These are phyloP conservation scores for Saccopteryx bilineata DNA, from an alignment of 2,113 vertebrate species.

Conservation along the genomic window DNA sequence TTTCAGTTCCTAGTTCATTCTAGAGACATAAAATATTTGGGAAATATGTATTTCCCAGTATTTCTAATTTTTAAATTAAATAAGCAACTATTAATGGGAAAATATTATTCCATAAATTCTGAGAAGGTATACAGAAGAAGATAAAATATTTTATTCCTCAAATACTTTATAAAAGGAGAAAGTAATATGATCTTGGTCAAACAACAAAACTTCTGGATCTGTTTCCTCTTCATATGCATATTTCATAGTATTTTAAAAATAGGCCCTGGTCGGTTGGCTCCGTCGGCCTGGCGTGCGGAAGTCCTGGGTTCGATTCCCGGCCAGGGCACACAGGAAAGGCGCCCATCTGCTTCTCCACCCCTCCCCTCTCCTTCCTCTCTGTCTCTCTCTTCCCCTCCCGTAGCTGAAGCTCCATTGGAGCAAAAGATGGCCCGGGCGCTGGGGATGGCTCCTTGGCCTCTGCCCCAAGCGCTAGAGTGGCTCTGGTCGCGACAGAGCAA, in stretches of 20 bases:
- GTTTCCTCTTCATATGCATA: not conserved
- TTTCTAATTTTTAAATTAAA: conserved; percentile 40
- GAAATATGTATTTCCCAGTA: not conserved
- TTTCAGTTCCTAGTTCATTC: not conserved
- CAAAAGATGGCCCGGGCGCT: too few relatives aligned
- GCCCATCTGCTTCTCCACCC: too few relatives aligned
- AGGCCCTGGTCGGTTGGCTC: not conserved
- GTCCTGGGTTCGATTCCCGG: too few relatives aligned
- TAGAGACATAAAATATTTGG: not conserved
- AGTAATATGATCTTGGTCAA: not conserved
- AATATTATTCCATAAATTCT: not conserved
- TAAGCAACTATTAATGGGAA: not conserved
- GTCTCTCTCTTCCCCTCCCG: too few relatives aligned
- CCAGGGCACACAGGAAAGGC: too few relatives aligned
- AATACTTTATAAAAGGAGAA: conserved; percentile 34
- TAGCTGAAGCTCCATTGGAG: too few relatives aligned
- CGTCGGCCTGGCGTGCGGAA: too few relatives aligned
- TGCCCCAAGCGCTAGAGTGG: too few relatives aligned
- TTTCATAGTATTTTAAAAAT: not conserved
- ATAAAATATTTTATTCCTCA: not conserved
- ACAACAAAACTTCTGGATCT: not conserved
- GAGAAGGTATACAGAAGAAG: not conserved
- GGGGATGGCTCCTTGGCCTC: too few relatives aligned
- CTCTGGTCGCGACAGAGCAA: too few relatives aligned
- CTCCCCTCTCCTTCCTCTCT: too few relatives aligned